Percentiles rank a stretch among this genome's conserved stretches.
phyloP scores from a whole-genome alignment of 2,113 vertebrate genomes.

The Fregetta grallaria region DNA sequence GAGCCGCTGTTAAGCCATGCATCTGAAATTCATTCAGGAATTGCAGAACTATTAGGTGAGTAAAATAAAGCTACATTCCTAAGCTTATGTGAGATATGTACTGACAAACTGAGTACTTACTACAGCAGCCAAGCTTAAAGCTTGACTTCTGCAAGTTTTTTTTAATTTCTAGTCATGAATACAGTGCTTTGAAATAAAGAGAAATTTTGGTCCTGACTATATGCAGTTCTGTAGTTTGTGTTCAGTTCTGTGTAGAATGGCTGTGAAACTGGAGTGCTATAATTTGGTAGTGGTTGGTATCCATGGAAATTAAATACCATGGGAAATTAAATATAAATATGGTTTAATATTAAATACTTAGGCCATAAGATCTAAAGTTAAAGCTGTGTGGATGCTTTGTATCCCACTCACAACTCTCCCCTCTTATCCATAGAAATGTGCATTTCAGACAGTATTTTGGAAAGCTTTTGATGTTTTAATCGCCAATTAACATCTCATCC shows the following conservation, averaged over 20 bases:
- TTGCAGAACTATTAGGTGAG: slow-evolving; percentile 93
- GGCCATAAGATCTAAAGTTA: neutral
- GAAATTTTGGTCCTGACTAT: neutral
- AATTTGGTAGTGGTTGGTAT: neutral
- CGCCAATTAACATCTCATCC: neutral
- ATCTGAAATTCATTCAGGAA: slow-evolving; percentile 90
- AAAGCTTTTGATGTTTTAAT: neutral
- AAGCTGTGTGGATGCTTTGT: neutral
- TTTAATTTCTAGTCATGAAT: neutral
- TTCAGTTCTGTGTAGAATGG: neutral
- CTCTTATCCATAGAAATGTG: neutral
- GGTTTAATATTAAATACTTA: neutral
- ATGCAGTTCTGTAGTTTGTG: neutral
- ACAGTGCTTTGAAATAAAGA: neutral
- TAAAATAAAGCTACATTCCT: neutral
- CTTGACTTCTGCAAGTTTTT: neutral
- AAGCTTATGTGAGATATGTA: neutral
- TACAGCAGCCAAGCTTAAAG: neutral
- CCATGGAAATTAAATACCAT: neutral
- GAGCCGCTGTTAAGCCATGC: slow-evolving; percentile 87
- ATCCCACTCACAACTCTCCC: neutral
- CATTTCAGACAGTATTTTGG: neutral
- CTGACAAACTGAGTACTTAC: neutral
- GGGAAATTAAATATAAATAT: neutral
- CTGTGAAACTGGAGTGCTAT: neutral